Evolutionary conservation across 1,140 invertebrate genomes (phyloP).

Genomic region (Glossosoma conforme): DNA sequence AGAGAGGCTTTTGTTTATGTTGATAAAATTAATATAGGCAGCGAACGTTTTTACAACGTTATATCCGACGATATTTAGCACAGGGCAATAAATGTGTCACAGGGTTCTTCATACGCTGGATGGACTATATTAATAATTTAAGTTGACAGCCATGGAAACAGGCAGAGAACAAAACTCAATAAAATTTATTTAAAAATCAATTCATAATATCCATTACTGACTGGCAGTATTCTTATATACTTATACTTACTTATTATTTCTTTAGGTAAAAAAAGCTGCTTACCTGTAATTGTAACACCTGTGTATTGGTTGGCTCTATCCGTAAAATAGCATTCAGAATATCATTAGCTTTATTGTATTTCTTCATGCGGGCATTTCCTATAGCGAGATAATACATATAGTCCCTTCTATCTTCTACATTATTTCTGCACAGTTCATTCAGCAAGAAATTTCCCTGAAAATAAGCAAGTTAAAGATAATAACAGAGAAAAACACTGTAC

Average conservation of each 20-base stretch:
- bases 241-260: not conserved
- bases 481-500: not conserved
- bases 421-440: constrained; percentile 76
- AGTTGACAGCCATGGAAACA: too few species aligned
- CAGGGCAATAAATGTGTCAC: too few species aligned
- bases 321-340: constrained; percentile 78
- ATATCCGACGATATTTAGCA: too few species aligned
- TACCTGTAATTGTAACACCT: constrained; percentile 66
- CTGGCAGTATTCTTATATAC: too few species aligned
- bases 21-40: too few species aligned
- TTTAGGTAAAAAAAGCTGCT: constrained; percentile 2
- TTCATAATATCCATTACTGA: too few species aligned
- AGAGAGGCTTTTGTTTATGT: too few species aligned
- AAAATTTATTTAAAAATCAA: too few species aligned
- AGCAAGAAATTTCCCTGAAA: constrained; percentile 74
- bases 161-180: too few species aligned
- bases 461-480: not conserved
- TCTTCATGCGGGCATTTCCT: constrained; percentile 87
- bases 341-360: constrained; percentile 78
- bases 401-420: constrained; percentile 76
- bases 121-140: too few species aligned
- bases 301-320: constrained; percentile 87
- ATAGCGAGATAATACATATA: constrained; percentile 93
- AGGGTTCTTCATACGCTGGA: too few species aligned
- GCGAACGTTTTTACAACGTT: too few species aligned